Evolutionary conservation across 2,888 invertebrate species (phyloP), one percentile per base, ranked within the genome.

Genomic region (Dioctria linearis): DNA sequence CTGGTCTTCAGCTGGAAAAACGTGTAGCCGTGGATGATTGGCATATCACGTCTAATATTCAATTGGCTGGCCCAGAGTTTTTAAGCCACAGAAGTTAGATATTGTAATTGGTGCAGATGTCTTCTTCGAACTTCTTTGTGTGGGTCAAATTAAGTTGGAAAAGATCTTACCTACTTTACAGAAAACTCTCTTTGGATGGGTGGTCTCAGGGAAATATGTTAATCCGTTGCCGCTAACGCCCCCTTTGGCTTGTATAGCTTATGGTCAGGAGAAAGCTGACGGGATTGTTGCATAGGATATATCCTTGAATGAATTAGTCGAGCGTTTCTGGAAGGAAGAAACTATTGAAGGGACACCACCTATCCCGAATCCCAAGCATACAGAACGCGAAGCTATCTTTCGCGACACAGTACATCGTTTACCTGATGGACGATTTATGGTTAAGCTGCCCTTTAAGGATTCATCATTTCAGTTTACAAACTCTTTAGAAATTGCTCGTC

Each of bases 241-340:
- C n/a, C 3, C 3, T 0, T 5, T 65, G 11, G 39, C 37, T 11
- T 65, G 65, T 39, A 25, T 65, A 25, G 37, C 51, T 71, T 51
- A 9, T 25, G 59, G 40, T 4, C 11, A 39, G 39, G 46, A 54
- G 51, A 13, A 51, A 2, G 11, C 0, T n/a, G 54, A 39, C 2
- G 51, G 0, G 3, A 8, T 49, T 5, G 5, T 11, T 25, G 49
- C 65, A 8, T 6, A 42, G 43, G 43, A 65, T n/a, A 25, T 25
- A 25, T 25, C 25, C 25, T 25, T 25, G 25, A 25, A 25, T 25
- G 25, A 25, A 25, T 25, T 67, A 54, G 67, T 79, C 3, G 67
- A 79, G 43, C 66, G 37, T 9, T 67, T 67, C 6, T 67, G 79
- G 67, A 51, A 13, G 13, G 11, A 59, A 4, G 73, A 73, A 54